A percentile compares a stretch with the other conserved stretches of the same genome.
Conservation (phyloP, 2,797 vertebrate genomes). For the Periophthalmus magnuspinnatus region DNA sequence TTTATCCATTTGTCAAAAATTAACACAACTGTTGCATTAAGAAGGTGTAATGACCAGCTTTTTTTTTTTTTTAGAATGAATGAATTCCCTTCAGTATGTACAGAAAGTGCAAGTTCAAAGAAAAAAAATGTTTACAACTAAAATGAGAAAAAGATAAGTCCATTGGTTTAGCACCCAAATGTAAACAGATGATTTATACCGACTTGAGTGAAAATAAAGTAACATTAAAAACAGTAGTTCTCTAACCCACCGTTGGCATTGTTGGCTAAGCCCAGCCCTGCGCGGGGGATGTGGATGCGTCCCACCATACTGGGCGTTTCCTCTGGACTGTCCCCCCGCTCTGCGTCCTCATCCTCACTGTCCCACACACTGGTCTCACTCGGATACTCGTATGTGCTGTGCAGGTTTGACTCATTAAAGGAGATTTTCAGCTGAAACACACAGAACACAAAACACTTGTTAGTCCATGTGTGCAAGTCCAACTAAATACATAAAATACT, state of each 20-base stretch:
- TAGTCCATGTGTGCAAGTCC: not conserved
- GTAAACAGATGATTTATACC: no score
- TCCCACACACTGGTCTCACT: conserved; percentile 87
- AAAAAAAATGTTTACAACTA: no score
- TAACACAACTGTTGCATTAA: not conserved
- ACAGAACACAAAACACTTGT: not conserved
- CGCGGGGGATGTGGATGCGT: conserved; percentile 79
- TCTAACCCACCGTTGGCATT: conserved; percentile 70
- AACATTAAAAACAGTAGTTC: not conserved
- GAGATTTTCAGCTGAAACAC: conserved; percentile 90
- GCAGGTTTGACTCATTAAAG: conserved; percentile 90
- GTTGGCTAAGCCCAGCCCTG: conserved; percentile 66
- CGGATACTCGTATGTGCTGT: conserved; percentile 94
- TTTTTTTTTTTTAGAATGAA: not conserved
- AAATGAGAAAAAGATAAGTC: no score
- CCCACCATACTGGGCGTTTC: conserved; percentile 73
- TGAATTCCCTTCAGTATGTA: no score
- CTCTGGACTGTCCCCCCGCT: conserved; percentile 52
- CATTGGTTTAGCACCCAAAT: no score
- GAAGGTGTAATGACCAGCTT: not conserved
- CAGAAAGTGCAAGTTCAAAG: no score
- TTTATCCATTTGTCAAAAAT: not conserved
- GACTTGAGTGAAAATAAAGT: no score
- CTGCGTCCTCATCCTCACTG: conserved; percentile 79
- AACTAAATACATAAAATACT: no score